Evolutionary conservation across 2,797 vertebrate species (phyloP).

Genomic region (Columba guinea): DNA sequence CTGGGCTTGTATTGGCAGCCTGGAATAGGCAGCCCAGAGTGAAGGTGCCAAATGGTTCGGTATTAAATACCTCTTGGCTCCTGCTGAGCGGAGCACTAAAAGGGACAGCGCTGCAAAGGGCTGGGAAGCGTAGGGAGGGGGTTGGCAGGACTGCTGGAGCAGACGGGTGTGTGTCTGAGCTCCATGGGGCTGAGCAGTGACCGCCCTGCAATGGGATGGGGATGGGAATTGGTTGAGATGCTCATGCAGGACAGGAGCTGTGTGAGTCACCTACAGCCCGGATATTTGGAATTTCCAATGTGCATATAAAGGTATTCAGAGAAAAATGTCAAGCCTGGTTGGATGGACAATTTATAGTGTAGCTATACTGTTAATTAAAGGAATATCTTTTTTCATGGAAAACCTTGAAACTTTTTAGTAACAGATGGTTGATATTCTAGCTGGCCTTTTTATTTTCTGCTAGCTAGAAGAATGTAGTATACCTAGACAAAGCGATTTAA

Average conservation of each 20-base stretch:
- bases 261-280: not conserved
- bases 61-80: conserved; percentile 15
- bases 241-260: not conserved
- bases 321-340: not conserved
- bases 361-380: not conserved
- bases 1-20: conserved; percentile 44
- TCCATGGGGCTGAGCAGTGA: rapidly evolving
- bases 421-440: not conserved
- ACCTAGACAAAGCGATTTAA: not conserved
- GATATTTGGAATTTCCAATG: not conserved
- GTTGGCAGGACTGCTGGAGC: not conserved
- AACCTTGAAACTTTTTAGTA: not conserved
- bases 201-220: not conserved
- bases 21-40: conserved; percentile 18
- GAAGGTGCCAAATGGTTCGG: conserved; percentile 20
- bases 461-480: not conserved
- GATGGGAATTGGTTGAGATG: not conserved
- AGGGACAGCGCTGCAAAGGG: not conserved
- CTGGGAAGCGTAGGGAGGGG: not conserved
- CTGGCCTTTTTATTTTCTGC: not conserved
- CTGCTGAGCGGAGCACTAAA: not conserved
- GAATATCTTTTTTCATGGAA: not conserved
- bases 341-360: not conserved
- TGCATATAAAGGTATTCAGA: not conserved
- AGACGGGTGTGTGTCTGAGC: not conserved